Base-by-base conservation (phyloP, 2,113 vertebrate genomes). In the Brachypteracias leptosomus region DNA sequence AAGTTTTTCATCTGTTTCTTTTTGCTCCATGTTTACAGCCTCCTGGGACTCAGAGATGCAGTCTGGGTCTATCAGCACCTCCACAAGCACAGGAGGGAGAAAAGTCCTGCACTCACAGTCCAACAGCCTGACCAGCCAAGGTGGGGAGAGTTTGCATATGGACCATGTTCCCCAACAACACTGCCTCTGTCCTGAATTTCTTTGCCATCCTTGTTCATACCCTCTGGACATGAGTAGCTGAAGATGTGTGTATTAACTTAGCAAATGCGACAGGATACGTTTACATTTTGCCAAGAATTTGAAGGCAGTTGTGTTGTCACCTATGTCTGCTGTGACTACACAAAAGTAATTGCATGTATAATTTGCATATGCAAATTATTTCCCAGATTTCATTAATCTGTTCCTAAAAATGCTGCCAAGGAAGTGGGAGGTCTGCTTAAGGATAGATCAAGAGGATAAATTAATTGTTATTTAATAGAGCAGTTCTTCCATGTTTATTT, bases 401-500 rank as follows among this genome's bases (percentile, higher is more conserved):
- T 87, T 93, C 83, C 65, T 85, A 92, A 95, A 97, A 98, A 75
- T 15, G 13, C 54, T 96, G 72, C 94, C 90, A 95, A 91, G 74
- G 35, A 97, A 90, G 20, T 87, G 35, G 75, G 67, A 96, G 36
- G 68, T 78, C 52, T 94, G 36, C 72, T 86, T 90, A 90, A 90
- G 44, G 38, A 62, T n/a, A 88, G 40, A 77, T 52, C 66, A 58
- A 89, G 71, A 87, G 49, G n/a, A 90, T 80, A 90, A 70, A 82
- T 88, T 94, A 89, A 74, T 94, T 91, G 46, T 90, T 91, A 57
- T 86, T 97, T 91, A 88, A 89, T 80, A 87, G 62, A 79, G 29
- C 29, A 78, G 62, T 84, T 47, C 47, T 42, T 70, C 75, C 85
- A 38, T 70, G 55, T 91, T 95, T 80, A 77, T 95, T 95, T 85